These are phyloP conservation scores for Hydractinia echinata DNA, from an alignment of 30 jellyfish, hydroid and myxozoan genomes.

Conservation along the genomic window DNA sequence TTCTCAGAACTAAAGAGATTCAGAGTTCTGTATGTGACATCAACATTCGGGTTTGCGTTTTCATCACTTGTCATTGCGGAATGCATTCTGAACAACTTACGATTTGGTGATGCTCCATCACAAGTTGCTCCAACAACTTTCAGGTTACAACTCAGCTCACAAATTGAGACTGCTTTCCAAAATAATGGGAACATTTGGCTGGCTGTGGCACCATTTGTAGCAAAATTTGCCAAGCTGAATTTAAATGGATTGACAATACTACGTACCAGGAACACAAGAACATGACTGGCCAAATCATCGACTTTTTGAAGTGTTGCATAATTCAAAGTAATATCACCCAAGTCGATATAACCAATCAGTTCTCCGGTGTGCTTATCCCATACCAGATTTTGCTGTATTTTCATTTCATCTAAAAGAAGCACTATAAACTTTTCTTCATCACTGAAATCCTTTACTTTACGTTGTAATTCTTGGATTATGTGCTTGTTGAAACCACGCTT, in stretches of 20 bases:
- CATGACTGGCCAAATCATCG: conserved; percentile 46
- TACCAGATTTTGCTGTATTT: conserved; percentile 46
- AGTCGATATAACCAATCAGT: conserved; percentile 58
- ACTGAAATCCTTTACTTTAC: conserved; percentile 19
- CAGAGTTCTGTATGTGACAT: background rate
- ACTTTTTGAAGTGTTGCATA: conserved; percentile 34
- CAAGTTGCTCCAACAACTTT: conserved; percentile 31
- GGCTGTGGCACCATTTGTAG: conserved; percentile 41
- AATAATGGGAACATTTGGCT: conserved; percentile 41
- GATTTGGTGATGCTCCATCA: conserved; percentile 64
- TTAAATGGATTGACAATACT: conserved; percentile 43
- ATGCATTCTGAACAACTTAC: conserved; percentile 36
- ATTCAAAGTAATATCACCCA: conserved; percentile 49
- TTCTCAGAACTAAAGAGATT: no score
- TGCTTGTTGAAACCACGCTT: conserved; percentile 56
- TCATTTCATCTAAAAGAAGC: conserved; percentile 39
- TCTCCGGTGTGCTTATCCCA: conserved; percentile 73
- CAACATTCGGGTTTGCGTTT: background rate
- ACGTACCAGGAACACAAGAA: conserved; percentile 44
- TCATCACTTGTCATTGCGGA: background rate
- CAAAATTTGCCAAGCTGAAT: conserved; percentile 49
- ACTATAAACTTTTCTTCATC: conserved; percentile 17
- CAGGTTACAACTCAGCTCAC: conserved; percentile 19
- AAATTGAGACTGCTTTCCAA: conserved; percentile 52
- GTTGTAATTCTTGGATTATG: conserved; percentile 38